phyloP scores from a whole-genome alignment of 2,113 vertebrate species.

The Thalassarche chlororhynchos region DNA sequence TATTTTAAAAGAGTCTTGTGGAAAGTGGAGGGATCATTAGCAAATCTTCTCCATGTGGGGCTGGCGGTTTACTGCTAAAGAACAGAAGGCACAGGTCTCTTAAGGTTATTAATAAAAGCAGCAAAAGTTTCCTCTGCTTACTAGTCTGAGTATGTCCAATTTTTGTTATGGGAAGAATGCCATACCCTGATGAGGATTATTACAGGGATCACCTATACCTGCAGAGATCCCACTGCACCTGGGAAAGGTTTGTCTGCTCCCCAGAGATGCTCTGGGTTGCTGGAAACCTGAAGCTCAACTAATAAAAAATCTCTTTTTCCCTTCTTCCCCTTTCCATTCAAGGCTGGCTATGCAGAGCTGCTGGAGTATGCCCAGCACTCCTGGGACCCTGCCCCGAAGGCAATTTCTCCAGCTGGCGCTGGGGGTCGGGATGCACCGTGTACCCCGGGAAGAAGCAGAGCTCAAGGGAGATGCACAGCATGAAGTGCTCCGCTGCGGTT shows the following conservation, averaged over 20 bases:
- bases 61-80: neutral
- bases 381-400: neutral
- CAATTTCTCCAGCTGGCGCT: fast-evolving
- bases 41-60: neutral
- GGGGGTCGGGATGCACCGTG: fast-evolving
- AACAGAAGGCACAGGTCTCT: conserved; percentile 2
- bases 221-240: neutral
- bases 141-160: neutral
- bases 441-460: neutral
- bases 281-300: neutral
- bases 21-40: neutral
- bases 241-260: neutral
- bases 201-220: neutral
- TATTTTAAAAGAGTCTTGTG: conserved; percentile 16
- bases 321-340: neutral
- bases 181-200: neutral
- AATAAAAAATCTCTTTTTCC: neutral
- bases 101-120: neutral
- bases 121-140: neutral
- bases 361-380: neutral
- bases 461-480: neutral
- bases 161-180: neutral
- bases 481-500: fast-evolving
- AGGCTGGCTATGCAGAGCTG: neutral
- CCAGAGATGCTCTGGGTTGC: neutral